These are phyloP conservation scores for Caenorhabditis zanzibari DNA, from an alignment of 2,888 invertebrate species.

Conservation along the genomic window DNA sequence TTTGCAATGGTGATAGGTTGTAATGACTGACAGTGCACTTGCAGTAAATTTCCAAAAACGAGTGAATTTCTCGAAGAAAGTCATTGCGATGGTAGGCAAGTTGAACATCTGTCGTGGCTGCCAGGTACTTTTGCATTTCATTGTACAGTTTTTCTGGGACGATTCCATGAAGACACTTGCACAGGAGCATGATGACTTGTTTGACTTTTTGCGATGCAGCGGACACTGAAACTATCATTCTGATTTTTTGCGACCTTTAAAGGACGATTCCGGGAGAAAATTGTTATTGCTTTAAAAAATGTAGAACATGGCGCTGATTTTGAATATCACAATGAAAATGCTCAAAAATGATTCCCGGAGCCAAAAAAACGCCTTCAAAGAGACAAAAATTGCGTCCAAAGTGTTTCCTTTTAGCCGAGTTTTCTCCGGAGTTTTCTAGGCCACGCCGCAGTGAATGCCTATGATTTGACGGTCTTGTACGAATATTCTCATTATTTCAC, in stretches of 20 bases:
- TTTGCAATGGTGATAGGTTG: constrained; percentile 54
- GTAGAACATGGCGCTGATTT: no score
- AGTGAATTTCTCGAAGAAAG: constrained; percentile 68
- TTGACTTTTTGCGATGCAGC: constrained; percentile 63
- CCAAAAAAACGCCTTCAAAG: no score
- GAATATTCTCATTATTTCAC: no score
- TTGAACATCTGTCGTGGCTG: constrained; percentile 61
- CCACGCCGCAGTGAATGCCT: no score
- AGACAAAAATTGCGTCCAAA: no score
- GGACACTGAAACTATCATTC: constrained; percentile 59
- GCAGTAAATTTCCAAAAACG: constrained; percentile 69
- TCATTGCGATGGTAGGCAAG: constrained; percentile 55
- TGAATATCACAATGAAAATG: no score
- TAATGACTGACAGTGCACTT: constrained; percentile 67
- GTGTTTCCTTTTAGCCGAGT: no score
- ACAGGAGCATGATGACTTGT: constrained; percentile 83
- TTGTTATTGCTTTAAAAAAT: no score
- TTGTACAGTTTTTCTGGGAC: constrained; percentile 70
- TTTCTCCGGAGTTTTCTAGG: no score
- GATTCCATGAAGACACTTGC: constrained; percentile 83
- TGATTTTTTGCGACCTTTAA: neutral
- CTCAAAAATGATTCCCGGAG: no score
- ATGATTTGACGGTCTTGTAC: no score
- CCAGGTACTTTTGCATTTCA: constrained; percentile 70
- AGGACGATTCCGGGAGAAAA: no score